Conservation (phyloP, 2,113 vertebrate genomes). For the Pipa parva region DNA sequence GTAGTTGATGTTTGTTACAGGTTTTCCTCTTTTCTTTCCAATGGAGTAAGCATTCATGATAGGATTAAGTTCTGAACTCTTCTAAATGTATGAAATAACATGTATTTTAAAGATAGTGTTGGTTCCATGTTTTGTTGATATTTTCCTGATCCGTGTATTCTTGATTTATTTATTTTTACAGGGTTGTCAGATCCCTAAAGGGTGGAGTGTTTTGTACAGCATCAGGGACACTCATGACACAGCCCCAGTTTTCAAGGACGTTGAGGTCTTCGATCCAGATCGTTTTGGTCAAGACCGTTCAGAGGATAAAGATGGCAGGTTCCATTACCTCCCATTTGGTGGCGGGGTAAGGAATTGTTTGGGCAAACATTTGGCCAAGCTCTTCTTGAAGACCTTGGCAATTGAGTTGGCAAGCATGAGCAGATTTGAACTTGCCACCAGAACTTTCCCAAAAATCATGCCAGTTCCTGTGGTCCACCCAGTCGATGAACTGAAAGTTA, state of each 20-base stretch:
- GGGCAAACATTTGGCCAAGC: conserved; percentile 91
- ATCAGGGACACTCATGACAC: conserved; percentile 97
- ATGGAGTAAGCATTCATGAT: too few relatives aligned
- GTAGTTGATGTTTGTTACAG: too few relatives aligned
- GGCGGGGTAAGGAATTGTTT: conserved; percentile 91
- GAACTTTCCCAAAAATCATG: conserved; percentile 84
- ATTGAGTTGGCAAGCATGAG: conserved; percentile 90
- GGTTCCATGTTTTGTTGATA: too few relatives aligned
- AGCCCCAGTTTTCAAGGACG: conserved; percentile 85
- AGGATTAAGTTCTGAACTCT: too few relatives aligned
- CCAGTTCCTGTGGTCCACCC: conserved; percentile 93
- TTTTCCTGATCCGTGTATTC: background rate
- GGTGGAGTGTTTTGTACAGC: conserved; percentile 98
- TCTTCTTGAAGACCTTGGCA: conserved; percentile 87
- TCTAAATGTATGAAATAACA: too few relatives aligned
- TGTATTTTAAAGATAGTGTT: too few relatives aligned
- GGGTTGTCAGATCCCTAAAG: conserved; percentile 97
- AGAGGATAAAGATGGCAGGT: conserved; percentile 90
- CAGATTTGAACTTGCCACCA: conserved; percentile 88
- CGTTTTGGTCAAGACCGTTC: conserved; percentile 86
- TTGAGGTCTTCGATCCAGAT: conserved; percentile 85
- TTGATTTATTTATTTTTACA: conserved; percentile 45
- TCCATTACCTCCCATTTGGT: conserved; percentile 94
- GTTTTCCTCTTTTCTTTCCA: too few relatives aligned
- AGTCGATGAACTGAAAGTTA: conserved; percentile 85